Evolutionary conservation across 1,140 invertebrate species (phyloP).

Genomic region (Andrena cerasifolii): DNA sequence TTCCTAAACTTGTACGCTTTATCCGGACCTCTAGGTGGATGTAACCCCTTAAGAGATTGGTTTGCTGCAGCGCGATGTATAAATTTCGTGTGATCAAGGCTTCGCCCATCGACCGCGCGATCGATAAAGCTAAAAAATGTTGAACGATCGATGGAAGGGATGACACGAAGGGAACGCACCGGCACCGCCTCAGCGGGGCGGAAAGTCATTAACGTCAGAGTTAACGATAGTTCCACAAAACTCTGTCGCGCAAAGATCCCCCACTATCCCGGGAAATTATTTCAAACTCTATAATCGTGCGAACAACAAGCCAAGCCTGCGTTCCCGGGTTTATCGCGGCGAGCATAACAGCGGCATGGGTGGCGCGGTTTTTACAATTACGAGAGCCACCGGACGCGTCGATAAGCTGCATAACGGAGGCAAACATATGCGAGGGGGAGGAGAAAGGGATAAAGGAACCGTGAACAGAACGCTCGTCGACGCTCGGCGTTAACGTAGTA

Average conservation of each 20-base stretch:
- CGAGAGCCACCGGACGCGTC: neutral
- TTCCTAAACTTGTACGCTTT: no score
- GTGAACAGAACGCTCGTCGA: neutral
- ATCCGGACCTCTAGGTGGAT: no score
- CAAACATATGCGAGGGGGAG: neutral
- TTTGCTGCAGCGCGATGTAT: no score
- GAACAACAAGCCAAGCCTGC: slow-evolving; percentile 21
- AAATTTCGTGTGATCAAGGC: slow-evolving; percentile 13
- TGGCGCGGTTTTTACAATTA: slow-evolving; percentile 11
- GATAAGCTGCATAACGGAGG: neutral
- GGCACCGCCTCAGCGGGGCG: neutral
- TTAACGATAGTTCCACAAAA: slow-evolving; percentile 29
- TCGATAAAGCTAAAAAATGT: slow-evolving; percentile 39
- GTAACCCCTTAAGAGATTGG: no score
- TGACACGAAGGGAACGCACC: neutral
- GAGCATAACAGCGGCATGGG: slow-evolving; percentile 29
- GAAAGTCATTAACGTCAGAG: slow-evolving; percentile 34
- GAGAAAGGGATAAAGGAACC: neutral
- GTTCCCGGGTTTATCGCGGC: slow-evolving; percentile 52
- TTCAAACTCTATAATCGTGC: slow-evolving; percentile 37
- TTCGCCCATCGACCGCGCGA: neutral
- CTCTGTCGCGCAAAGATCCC: slow-evolving; percentile 20
- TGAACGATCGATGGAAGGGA: slow-evolving; percentile 20
- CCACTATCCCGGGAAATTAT: slow-evolving; percentile 54
- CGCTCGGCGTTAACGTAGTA: no score